Percentiles rank a stretch among this genome's conserved stretches.
Evolutionary conservation across 1,140 invertebrate genomes (phyloP).

Genomic region (Steinernema feltiae): DNA sequence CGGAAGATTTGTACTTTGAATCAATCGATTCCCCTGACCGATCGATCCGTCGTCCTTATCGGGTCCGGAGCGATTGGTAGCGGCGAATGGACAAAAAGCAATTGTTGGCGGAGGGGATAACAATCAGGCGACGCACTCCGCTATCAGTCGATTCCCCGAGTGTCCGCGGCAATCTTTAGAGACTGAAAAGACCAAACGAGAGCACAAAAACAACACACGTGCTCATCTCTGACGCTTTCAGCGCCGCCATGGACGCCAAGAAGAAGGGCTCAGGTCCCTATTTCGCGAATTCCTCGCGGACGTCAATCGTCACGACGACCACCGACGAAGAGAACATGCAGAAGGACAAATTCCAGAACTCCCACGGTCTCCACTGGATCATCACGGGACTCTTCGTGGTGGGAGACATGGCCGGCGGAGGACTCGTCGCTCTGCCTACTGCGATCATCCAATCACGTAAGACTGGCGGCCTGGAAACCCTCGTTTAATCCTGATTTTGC

Average conservation of each 20-base stretch:
- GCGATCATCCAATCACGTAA: slow-evolving; percentile 48
- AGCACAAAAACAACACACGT: neutral
- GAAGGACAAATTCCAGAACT: neutral
- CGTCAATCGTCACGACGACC: neutral
- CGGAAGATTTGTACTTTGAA: slow-evolving; percentile 3
- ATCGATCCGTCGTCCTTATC: neutral
- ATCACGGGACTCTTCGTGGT: slow-evolving; percentile 52
- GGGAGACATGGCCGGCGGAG: slow-evolving; percentile 53
- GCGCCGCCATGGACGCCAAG: slow-evolving; percentile 7
- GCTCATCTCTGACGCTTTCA: neutral
- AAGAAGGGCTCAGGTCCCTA: slow-evolving; percentile 3
- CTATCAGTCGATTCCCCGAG: neutral
- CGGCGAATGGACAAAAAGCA: neutral
- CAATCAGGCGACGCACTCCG: neutral
- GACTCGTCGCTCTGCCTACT: slow-evolving; percentile 52
- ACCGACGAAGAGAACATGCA: neutral
- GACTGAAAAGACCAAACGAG: neutral
- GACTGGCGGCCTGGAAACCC: neutral
- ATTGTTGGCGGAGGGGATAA: too few species aligned
- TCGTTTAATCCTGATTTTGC: slow-evolving; percentile 21
- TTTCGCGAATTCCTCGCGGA: neutral
- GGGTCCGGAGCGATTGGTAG: neutral
- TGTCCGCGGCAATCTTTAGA: neutral
- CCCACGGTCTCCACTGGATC: slow-evolving; percentile 38
- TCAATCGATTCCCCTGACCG: neutral